A percentile compares a stretch with the other conserved stretches of the same genome.
phyloP scores from a whole-genome alignment of 1,140 invertebrate species.

The Diploscapter pachys region DNA sequence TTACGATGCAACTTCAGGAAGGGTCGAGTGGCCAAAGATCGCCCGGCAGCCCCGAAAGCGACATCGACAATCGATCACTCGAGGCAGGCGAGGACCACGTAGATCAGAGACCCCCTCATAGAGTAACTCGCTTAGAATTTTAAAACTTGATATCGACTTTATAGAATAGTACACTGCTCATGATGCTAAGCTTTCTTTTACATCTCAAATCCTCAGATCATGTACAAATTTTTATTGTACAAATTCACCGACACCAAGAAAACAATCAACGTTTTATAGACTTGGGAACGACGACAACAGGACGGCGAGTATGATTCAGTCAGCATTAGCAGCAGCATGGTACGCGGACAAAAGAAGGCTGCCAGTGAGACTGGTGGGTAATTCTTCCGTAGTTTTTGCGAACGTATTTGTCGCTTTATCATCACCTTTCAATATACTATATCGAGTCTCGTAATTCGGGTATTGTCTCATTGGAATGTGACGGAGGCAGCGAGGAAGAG shows the following conservation, averaged over 20 bases:
- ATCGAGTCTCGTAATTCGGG: no score
- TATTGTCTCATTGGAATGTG: no score
- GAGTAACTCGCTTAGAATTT: no score
- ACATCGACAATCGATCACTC: conserved; percentile 23
- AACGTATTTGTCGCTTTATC: not conserved
- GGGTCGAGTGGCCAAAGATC: conserved; percentile 43
- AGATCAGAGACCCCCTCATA: conserved; percentile 3
- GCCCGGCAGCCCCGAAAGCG: conserved; percentile 19
- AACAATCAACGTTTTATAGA: no score
- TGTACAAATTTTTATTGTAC: no score
- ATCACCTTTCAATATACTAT: not conserved
- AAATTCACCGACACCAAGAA: no score
- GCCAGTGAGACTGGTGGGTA: conserved; percentile 27
- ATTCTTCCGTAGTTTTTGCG: not conserved
- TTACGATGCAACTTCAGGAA: conserved; percentile 26
- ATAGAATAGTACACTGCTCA: no score
- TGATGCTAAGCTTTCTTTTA: no score
- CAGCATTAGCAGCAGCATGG: conserved; percentile 38
- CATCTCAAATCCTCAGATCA: no score
- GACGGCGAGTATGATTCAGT: conserved; percentile 54
- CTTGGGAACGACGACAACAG: conserved; percentile 51
- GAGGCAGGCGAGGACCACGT: conserved; percentile 37
- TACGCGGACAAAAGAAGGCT: conserved; percentile 30
- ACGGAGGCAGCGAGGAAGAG: not conserved
- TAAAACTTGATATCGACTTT: no score